Percentiles rank a stretch among this genome's conserved stretches.
These are phyloP conservation scores for Muscicapa adusta DNA, from an alignment of 2,113 vertebrate species.

Conservation along the genomic window DNA sequence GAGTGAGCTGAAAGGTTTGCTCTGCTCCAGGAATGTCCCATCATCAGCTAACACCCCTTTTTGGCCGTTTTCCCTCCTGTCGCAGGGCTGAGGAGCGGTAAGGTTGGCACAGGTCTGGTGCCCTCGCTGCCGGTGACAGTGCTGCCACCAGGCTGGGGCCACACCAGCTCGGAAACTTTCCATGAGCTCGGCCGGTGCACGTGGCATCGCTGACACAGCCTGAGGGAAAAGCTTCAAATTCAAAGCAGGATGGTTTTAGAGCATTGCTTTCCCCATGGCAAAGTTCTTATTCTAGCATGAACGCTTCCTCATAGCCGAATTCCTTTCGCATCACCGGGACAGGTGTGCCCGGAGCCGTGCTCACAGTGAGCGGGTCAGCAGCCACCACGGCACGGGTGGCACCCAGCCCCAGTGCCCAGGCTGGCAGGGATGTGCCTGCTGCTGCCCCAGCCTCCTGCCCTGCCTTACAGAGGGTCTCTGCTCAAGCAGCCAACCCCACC, in stretches of 20 bases:
- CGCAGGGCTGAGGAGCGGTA: accelerated
- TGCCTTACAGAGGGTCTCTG: accelerated
- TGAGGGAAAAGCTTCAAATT: background rate
- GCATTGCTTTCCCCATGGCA: background rate
- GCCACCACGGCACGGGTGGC: accelerated
- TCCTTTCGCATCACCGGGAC: background rate
- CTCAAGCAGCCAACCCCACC: background rate
- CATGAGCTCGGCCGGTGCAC: accelerated
- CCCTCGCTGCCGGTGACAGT: background rate
- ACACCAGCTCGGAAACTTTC: accelerated
- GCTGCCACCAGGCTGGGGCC: background rate
- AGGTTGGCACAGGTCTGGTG: background rate
- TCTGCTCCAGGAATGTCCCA: background rate
- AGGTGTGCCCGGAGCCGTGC: background rate
- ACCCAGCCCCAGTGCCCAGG: background rate
- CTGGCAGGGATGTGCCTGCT: background rate
- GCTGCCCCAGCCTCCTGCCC: background rate
- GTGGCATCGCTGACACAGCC: background rate
- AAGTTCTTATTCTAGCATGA: background rate
- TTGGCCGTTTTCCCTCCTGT: background rate
- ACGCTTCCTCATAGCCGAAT: background rate
- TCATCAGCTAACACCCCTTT: background rate
- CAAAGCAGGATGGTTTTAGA: background rate
- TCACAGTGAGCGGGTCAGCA: accelerated
- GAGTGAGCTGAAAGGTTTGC: background rate